Percentiles rank a stretch among this genome's conserved stretches.
Conservation (phyloP, 2,888 invertebrate genomes). For the Parthenolecanium corni region DNA sequence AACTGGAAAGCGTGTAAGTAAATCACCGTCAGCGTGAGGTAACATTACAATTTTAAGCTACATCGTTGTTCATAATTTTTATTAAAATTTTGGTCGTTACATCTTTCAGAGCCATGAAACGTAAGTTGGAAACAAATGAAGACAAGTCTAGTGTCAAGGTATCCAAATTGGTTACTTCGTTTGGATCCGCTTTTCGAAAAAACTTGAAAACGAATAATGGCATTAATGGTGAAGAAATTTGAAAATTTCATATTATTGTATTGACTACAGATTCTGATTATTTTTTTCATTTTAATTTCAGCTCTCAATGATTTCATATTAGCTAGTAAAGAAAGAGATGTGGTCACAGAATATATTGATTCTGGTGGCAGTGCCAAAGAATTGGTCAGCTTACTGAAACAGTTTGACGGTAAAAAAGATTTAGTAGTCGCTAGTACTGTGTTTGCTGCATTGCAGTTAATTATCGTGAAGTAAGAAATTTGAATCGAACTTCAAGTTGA, state of each 20-base stretch:
- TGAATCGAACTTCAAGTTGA: not conserved
- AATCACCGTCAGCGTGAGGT: too few species aligned
- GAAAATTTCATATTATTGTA: not conserved
- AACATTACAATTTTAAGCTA: too few species aligned
- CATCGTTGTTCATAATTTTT: too few species aligned
- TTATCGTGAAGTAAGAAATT: not conserved
- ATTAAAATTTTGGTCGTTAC: too few species aligned
- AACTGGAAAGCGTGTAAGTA: too few species aligned
- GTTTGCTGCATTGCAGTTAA: not conserved
- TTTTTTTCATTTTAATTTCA: not conserved
- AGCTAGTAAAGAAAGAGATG: constrained; percentile 8
- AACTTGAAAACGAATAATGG: constrained; percentile 4
- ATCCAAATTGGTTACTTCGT: not conserved
- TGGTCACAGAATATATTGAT: constrained; percentile 10
- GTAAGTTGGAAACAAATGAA: not conserved
- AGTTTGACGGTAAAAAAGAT: constrained; percentile 16
- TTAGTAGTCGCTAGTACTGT: constrained; percentile 7
- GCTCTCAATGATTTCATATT: constrained; percentile 10
- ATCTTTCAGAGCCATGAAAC: not conserved
- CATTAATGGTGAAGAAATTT: constrained; percentile 1
- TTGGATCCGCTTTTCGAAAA: constrained; percentile 3
- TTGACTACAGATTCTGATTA: not conserved
- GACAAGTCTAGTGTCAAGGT: not conserved
- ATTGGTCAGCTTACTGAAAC: constrained; percentile 5
- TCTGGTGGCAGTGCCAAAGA: constrained; percentile 23